phyloP scores from a whole-genome alignment of 2,888 invertebrate species.

The Drosophila paramelanica region DNA sequence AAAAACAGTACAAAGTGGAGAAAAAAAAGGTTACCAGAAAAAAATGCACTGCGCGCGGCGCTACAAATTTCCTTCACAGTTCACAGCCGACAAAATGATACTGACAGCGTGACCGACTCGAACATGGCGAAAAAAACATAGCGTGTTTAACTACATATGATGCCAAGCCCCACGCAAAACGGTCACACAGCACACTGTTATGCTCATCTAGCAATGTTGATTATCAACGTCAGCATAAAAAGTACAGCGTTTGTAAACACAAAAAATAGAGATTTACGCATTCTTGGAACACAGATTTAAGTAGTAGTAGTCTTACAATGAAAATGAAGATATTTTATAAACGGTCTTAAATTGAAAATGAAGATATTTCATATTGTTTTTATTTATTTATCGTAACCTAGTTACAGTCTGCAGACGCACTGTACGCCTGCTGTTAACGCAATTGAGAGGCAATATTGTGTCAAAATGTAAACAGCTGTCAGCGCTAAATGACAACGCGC shows the following conservation, averaged over 20 bases:
- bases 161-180: neutral
- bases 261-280: neutral
- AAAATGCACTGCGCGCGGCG: constrained; percentile 78
- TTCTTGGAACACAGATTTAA: neutral
- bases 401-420: constrained; percentile 9
- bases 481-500: constrained; percentile 2
- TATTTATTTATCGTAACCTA: neutral
- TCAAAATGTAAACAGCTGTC: constrained; percentile 2
- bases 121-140: constrained; percentile 23
- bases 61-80: constrained; percentile 65
- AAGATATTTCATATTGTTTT: neutral
- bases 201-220: constrained; percentile 10
- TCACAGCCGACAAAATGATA: constrained; percentile 67
- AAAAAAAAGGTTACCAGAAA: constrained; percentile 75
- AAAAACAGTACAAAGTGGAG: constrained; percentile 53
- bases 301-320: too few relatives aligned
- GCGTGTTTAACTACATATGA: neutral
- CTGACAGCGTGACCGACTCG: constrained; percentile 59
- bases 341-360: neutral
- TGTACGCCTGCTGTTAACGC: constrained; percentile 21
- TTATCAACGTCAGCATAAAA: constrained; percentile 7
- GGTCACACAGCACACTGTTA: constrained; percentile 21
- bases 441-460: neutral
- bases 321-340: neutral
- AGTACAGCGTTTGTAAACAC: too few relatives aligned